Evolutionary conservation across 2,113 vertebrate species (phyloP).

Genomic region (Corythornis vintsioides): DNA sequence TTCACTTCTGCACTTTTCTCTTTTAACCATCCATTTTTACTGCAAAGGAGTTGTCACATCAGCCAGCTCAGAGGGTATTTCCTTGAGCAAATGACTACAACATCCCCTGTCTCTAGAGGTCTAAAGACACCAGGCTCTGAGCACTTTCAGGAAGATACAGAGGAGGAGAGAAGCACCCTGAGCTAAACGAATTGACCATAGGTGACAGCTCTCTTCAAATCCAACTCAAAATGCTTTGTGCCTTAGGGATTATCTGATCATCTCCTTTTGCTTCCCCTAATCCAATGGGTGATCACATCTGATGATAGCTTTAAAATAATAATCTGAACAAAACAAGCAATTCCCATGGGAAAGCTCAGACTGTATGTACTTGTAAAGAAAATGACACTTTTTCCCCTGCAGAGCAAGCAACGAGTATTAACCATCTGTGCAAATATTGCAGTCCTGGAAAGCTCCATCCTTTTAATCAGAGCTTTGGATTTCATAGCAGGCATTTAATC

Average conservation of each 20-base stretch:
- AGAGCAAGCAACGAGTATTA: background rate
- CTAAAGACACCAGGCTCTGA: fast-evolving
- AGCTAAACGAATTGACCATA: background rate
- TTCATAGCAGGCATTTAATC: background rate
- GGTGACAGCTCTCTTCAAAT: background rate
- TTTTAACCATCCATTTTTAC: background rate
- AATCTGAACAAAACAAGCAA: slow-evolving; percentile 11
- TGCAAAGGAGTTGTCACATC: background rate
- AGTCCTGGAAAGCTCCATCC: slow-evolving; percentile 10
- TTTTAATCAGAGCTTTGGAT: slow-evolving; percentile 35
- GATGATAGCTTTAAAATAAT: slow-evolving; percentile 33
- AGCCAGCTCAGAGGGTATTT: background rate
- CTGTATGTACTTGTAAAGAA: background rate
- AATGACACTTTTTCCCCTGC: background rate
- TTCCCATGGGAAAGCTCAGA: slow-evolving; percentile 26
- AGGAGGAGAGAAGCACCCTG: background rate
- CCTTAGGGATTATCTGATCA: slow-evolving; percentile 26
- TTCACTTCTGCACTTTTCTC: background rate
- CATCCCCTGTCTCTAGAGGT: background rate
- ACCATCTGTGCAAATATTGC: slow-evolving; percentile 12
- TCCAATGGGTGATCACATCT: slow-evolving; percentile 21
- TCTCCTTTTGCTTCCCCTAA: slow-evolving; percentile 35
- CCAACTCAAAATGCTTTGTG: background rate
- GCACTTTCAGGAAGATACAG: background rate
- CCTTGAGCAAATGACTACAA: background rate